phyloP scores from a whole-genome alignment of 1,140 invertebrate species.

The Eubasilissa regina region DNA sequence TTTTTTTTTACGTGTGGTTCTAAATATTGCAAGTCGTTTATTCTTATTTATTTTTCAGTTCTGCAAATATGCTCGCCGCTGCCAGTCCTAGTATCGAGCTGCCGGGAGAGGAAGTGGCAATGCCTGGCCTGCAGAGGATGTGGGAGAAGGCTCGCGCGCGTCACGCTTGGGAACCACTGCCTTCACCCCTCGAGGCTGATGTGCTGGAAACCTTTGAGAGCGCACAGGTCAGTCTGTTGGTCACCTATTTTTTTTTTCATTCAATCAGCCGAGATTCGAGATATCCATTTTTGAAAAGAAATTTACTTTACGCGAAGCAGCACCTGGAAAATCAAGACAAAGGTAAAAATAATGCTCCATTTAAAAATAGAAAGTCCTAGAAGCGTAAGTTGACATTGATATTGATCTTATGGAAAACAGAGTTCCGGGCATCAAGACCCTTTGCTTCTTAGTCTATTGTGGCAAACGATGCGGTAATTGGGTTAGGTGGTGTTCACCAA shows the following conservation, averaged over 20 bases:
- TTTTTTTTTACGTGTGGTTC: too few species aligned
- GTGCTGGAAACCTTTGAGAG: conserved; percentile 66
- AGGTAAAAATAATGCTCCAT: background rate
- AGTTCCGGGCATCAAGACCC: too few species aligned
- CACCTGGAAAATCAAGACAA: background rate
- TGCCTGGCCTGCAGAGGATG: conserved; percentile 67
- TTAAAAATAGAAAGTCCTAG: background rate
- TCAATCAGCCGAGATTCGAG: too few species aligned
- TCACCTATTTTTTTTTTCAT: too few species aligned
- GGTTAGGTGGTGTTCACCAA: too few species aligned
- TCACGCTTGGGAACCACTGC: conserved; percentile 65
- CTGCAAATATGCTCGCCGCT: conserved; percentile 65
- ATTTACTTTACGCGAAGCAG: too few species aligned
- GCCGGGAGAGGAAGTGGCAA: conserved; percentile 66
- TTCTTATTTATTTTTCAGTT: background rate
- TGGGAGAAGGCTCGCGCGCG: conserved; percentile 70
- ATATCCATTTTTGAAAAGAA: too few species aligned
- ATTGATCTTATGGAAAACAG: too few species aligned
- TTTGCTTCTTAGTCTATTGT: too few species aligned
- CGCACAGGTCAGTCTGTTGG: conserved; percentile 64
- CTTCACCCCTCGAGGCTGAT: conserved; percentile 62
- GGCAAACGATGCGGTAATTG: too few species aligned
- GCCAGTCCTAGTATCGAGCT: conserved; percentile 66
- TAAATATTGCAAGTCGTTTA: too few species aligned
- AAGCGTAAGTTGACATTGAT: too few species aligned